Evolutionary conservation across 37 sponge, comb jelly and placozoan genomes (phyloP).

Genomic region (Eunapius fragilis): DNA sequence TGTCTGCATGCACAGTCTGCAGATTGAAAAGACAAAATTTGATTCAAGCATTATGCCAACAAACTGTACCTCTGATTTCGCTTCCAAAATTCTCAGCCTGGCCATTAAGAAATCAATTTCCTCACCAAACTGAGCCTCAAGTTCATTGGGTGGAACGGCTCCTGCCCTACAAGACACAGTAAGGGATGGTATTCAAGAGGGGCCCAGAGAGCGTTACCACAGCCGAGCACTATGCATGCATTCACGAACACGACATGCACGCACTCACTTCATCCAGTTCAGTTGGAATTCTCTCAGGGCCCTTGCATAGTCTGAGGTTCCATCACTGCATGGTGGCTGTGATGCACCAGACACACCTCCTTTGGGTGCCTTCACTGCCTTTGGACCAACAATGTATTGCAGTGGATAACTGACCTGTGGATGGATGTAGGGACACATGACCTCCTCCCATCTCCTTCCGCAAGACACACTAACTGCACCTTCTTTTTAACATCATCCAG

Average conservation of each 20-base stretch:
- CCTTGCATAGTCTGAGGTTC: slow-evolving; percentile 15
- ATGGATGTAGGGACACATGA: not conserved
- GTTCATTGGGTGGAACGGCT: slow-evolving; percentile 9
- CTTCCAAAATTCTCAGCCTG: slow-evolving; percentile 20
- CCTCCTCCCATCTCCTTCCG: not conserved
- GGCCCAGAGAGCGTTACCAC: not conserved
- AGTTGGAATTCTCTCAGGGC: slow-evolving; percentile 65
- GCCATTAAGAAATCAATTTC: slow-evolving; percentile 60
- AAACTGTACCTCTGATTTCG: slow-evolving; percentile 18
- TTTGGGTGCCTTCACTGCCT: slow-evolving; percentile 6
- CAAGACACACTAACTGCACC: slow-evolving; percentile 4
- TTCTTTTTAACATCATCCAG: slow-evolving; percentile 52
- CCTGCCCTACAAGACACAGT: slow-evolving; percentile 30
- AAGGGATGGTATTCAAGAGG: too few relatives aligned
- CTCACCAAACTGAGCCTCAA: slow-evolving; percentile 41
- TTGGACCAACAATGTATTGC: slow-evolving; percentile 55
- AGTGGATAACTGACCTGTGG: slow-evolving; percentile 59
- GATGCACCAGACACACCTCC: not conserved
- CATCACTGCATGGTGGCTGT: not conserved
- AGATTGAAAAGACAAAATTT: not conserved
- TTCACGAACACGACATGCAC: not conserved
- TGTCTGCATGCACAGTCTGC: not conserved
- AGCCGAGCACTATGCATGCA: not conserved
- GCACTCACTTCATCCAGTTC: slow-evolving; percentile 63
- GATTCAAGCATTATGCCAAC: not conserved